phyloP scores from a whole-genome alignment of 2,797 vertebrate genomes.

The Bovichtus variegatus region DNA sequence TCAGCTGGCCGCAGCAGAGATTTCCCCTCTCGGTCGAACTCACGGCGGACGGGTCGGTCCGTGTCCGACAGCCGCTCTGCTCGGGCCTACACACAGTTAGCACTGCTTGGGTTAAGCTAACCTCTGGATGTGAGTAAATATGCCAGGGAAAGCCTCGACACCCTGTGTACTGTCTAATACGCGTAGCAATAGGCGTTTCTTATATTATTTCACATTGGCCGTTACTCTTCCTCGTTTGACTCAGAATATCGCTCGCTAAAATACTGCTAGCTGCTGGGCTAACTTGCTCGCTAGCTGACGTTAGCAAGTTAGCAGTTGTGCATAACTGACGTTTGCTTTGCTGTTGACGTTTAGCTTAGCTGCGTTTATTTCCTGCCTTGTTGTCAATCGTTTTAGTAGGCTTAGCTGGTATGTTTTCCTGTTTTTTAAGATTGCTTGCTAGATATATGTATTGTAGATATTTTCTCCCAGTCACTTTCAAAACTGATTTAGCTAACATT shows the following conservation, averaged over 20 bases:
- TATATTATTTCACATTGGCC: background rate
- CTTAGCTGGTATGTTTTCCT: background rate
- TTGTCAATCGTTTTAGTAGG: slow-evolving; percentile 42
- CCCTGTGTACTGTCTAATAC: rapidly evolving
- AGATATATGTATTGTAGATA: background rate
- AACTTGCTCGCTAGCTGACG: slow-evolving; percentile 62
- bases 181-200: rapidly evolving
- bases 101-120: slow-evolving; percentile 16
- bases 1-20: slow-evolving; percentile 71
- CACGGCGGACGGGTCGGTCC: slow-evolving; percentile 67
- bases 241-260: slow-evolving; percentile 25
- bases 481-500: slow-evolving; percentile 4
- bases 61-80: slow-evolving; percentile 73
- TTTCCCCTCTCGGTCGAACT: slow-evolving; percentile 67
- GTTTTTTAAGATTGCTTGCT: background rate
- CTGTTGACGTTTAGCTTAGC: slow-evolving; percentile 76
- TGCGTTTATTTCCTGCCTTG: slow-evolving; percentile 69
- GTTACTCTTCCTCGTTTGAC: slow-evolving; percentile 13
- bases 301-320: slow-evolving; percentile 69
- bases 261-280: slow-evolving; percentile 59
- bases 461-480: background rate
- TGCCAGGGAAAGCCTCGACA: background rate
- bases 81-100: slow-evolving; percentile 69
- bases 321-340: slow-evolving; percentile 68
- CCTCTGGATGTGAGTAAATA: background rate